Conservation (phyloP, 1,140 invertebrate genomes). For the Drosophila subpulchrella region DNA sequence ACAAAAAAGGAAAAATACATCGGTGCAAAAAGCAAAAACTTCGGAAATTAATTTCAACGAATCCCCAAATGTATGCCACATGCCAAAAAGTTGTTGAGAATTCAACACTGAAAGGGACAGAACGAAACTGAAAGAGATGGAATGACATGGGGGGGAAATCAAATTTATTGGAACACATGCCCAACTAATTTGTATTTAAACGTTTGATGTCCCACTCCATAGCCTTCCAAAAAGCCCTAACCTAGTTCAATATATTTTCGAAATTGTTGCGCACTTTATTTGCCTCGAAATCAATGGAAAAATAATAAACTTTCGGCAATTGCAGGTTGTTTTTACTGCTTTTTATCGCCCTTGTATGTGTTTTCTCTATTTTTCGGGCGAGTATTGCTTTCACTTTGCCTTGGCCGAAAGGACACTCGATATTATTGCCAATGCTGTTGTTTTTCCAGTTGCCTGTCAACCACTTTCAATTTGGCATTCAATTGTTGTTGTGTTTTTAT, state of each 20-base stretch:
- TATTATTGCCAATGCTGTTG: constrained; percentile 45
- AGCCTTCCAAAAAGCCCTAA: background rate
- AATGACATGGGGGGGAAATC: constrained; percentile 15
- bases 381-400: constrained; percentile 50
- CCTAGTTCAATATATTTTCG: constrained; percentile 23
- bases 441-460: constrained; percentile 63
- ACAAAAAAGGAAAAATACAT: constrained; percentile 13
- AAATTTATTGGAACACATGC: constrained; percentile 51
- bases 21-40: constrained; percentile 28
- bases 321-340: constrained; percentile 15
- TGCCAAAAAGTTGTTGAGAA: constrained; percentile 52
- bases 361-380: constrained; percentile 19
- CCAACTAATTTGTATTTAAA: constrained; percentile 70
- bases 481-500: constrained; percentile 55
- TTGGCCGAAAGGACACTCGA: constrained; percentile 45
- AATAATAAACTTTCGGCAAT: constrained; percentile 71
- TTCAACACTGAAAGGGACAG: constrained; percentile 9
- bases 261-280: constrained; percentile 53
- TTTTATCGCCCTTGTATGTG: background rate
- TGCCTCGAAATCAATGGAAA: constrained; percentile 49
- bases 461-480: constrained; percentile 74
- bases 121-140: background rate
- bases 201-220: constrained; percentile 49
- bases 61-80: constrained; percentile 52
- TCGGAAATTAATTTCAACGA: constrained; percentile 40